Evolutionary conservation across 1,140 invertebrate genomes (phyloP).

Genomic region (Physella acuta): DNA sequence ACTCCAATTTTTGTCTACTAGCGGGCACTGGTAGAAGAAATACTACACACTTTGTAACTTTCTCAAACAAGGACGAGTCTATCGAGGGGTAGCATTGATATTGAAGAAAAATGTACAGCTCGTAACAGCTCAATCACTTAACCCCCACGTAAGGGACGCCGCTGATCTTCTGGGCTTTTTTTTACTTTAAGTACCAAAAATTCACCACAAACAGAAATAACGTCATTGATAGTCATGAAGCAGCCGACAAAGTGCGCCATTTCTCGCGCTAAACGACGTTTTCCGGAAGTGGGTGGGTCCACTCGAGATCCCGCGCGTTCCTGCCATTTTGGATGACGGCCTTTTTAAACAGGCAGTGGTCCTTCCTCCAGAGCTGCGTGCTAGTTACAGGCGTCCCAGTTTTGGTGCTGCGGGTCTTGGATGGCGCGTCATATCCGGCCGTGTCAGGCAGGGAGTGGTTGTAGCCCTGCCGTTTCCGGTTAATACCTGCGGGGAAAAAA

Average conservation of each 20-base stretch:
- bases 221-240: too few species aligned
- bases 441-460: neutral
- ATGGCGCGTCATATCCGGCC: neutral
- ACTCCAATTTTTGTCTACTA: too few species aligned
- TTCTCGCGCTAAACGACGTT: neutral
- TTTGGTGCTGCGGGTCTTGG: neutral
- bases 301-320: neutral
- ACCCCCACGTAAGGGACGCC: too few species aligned
- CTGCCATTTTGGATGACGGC: neutral
- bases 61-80: too few species aligned
- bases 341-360: neutral
- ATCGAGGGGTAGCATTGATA: too few species aligned
- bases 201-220: too few species aligned
- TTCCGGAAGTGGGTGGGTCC: neutral
- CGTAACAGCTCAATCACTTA: too few species aligned
- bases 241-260: neutral
- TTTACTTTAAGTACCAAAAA: too few species aligned
- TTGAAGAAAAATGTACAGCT: too few species aligned
- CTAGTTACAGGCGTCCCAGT: neutral
- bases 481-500: neutral
- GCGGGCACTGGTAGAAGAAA: too few species aligned
- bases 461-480: neutral
- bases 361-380: neutral
- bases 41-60: too few species aligned
- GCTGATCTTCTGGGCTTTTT: too few species aligned